Conservation (phyloP, 2,888 invertebrate species). For the Leptopterna dolabrata region DNA sequence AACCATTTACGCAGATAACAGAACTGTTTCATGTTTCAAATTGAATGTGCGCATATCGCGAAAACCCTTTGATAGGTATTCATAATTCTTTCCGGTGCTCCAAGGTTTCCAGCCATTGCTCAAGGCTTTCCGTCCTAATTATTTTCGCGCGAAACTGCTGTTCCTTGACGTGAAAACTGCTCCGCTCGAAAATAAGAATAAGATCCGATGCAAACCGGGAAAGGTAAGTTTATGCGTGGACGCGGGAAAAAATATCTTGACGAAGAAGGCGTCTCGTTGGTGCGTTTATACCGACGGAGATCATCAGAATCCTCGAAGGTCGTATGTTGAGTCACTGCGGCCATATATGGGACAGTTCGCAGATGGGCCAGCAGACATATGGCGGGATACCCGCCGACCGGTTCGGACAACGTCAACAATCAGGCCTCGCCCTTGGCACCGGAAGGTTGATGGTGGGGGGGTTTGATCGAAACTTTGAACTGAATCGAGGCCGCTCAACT, state of each 20-base stretch:
- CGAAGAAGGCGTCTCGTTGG: neutral
- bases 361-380: neutral
- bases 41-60: too few relatives aligned
- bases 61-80: too few relatives aligned
- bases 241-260: neutral
- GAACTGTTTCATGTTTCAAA: too few relatives aligned
- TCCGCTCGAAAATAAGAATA: neutral
- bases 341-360: neutral
- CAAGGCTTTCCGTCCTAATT: neutral
- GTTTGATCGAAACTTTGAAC: neutral
- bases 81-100: neutral
- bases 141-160: neutral
- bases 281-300: neutral
- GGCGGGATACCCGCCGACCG: neutral
- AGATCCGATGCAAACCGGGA: neutral
- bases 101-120: neutral
- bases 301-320: neutral
- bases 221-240: neutral
- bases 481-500: neutral
- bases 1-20: too few relatives aligned
- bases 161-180: neutral
- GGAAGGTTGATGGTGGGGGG: neutral
- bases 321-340: neutral
- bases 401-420: neutral
- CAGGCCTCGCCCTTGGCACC: neutral